Base-by-base conservation (phyloP, 2,797 vertebrate species). In the Pangasius djambal region DNA sequence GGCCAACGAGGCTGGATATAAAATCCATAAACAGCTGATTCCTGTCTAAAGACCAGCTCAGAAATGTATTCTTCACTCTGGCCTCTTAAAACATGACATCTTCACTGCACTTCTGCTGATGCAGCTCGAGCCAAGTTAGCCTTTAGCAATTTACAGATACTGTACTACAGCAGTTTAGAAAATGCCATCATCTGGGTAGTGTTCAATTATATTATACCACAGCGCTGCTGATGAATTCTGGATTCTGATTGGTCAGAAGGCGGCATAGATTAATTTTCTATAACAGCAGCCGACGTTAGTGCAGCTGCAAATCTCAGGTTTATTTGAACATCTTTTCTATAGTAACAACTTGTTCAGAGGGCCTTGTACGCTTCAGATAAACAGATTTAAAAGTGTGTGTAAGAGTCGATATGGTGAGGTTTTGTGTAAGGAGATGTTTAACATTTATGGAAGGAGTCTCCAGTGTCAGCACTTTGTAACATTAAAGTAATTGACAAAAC, bases 1-100 rank as follows among this genome's bases (percentile, higher is more conserved):
- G 37, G 78, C 65, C 79, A 83, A 88, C 25, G 2, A 72, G 52
- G 22, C 83, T 59, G 55, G 67, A 88, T 83, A 70, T 72, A 88
- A 83, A 88, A 88, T 88, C 67, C 79, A 72, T 83, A 83, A 85
- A 78, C 74, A 88, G 79, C 78, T 83, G 72, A 88, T 88, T 88
- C 72, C 72, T 85, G 79, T 85, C 72, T 18, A 72, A 88, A 55
- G 18, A 7, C 61, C 25, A 61, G 48, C 74, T 70, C 50, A 55
- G 34, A 85, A 85, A 88, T 67, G 22, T 77, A 88, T 78, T 85
- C 44, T 52, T 88, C 74, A 67, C 88, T 31, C 82, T 44, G 59
- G 59, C 37, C 40, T 48, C 15, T 84, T 31, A 84, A 84, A 50
- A 67, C 82, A 67, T 6, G 2, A 65, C 25, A 15, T n/a, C 61